phyloP scores from a whole-genome alignment of 2,888 invertebrate genomes.

The Seira musarum region DNA sequence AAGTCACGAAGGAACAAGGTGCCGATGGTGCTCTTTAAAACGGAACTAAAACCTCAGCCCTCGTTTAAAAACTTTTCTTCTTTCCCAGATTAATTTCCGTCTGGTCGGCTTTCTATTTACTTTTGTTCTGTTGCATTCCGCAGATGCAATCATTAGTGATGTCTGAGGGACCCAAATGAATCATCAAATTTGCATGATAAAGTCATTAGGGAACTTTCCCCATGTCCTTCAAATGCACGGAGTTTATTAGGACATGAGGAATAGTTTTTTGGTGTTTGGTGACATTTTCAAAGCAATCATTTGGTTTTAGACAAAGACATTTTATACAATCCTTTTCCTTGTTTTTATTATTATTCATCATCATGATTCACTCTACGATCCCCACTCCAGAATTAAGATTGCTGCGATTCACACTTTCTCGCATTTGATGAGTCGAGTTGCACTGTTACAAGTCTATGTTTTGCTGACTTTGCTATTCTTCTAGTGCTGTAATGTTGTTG shows the following conservation, averaged over 20 bases:
- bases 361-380: no score
- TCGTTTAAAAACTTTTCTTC: background rate
- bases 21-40: background rate
- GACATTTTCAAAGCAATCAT: background rate
- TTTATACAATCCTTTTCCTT: no score
- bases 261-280: background rate
- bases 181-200: constrained; percentile 69
- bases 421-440: no score
- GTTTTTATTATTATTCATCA: no score
- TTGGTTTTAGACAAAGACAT: background rate
- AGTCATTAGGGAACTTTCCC: constrained; percentile 64
- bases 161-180: constrained; percentile 38
- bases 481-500: background rate
- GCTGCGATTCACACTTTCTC: background rate
- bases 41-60: no score
- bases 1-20: constrained; percentile 47
- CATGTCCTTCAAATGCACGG: constrained; percentile 34
- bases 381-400: no score
- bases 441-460: no score
- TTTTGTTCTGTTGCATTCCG: background rate
- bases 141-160: background rate
- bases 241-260: constrained; percentile 36
- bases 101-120: background rate
- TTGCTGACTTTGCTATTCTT: no score
- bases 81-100: constrained; percentile 20